Percentiles rank a stretch among this genome's conserved stretches.
Evolutionary conservation across 1,140 invertebrate species (phyloP).

Genomic region (Drosophila saltans): DNA sequence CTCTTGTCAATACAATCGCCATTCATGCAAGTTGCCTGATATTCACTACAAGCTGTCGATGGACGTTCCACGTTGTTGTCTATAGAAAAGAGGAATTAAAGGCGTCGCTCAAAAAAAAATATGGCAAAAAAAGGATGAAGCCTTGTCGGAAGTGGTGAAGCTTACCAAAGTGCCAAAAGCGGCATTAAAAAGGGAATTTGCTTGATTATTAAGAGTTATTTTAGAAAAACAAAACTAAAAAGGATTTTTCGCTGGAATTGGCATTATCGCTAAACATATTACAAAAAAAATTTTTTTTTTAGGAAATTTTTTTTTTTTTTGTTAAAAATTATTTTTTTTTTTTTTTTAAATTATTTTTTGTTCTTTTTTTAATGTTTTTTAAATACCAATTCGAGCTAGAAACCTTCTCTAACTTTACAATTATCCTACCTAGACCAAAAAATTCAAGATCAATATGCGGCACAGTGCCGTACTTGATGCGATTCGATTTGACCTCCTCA

Average conservation of each 20-base stretch:
- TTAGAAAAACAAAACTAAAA: not conserved
- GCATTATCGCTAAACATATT: not conserved
- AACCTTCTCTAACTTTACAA: not conserved
- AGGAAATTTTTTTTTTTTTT: too few relatives aligned
- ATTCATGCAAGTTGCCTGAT: constrained; percentile 95
- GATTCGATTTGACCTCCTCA: constrained; percentile 65
- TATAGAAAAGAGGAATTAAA: not conserved
- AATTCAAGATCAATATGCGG: constrained; percentile 82
- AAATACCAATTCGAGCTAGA: not conserved
- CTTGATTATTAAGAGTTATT: too few relatives aligned
- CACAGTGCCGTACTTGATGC: constrained; percentile 79
- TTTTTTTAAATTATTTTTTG: too few relatives aligned
- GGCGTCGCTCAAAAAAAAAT: too few relatives aligned
- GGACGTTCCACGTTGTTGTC: constrained; percentile 84
- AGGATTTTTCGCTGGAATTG: not conserved
- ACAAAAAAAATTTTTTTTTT: too few relatives aligned
- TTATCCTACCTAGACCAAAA: constrained; percentile 79
- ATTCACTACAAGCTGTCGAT: constrained; percentile 87
- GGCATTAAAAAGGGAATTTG: constrained; percentile 1
- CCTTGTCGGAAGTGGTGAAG: not conserved
- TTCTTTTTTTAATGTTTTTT: too few relatives aligned
- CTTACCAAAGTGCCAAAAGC: constrained; percentile 33
- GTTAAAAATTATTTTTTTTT: too few relatives aligned
- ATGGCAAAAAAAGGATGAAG: too few relatives aligned
- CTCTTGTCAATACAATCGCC: constrained; percentile 94